Evolutionary conservation across 2,888 invertebrate species (phyloP), one percentile per base, ranked within the genome.

Genomic region (Epinotia demarniana): DNA sequence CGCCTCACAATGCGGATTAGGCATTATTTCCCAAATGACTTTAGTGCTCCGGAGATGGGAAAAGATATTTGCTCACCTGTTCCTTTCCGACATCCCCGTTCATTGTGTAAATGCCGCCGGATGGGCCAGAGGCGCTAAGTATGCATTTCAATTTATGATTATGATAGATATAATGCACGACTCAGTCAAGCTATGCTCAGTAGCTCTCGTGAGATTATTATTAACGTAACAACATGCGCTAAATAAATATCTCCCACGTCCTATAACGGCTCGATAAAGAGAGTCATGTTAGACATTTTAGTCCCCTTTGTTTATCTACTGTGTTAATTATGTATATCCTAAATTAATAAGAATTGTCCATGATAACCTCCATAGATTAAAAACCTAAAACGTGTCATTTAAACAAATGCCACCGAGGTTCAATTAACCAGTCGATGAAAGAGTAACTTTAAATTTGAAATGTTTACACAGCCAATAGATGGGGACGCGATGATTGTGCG

Each of bases 11-110:
- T 90, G 83, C 77, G 87, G 92, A 92, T 92, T 93, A 92, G 86
- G 86, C 84, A 85, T 89, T 92, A 92, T 92, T 92, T 92, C 89
- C 89, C 86, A 87, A 91, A 92, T 92, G 89, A 91, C 92, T 92
- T 89, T 82, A 84, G 82, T 82, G 81, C 81, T 81, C 82, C 81
- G 83, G 84, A 83, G 81, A 82, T 81, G 80, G 83, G 82, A 84
- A 85, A 84, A 80, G 77, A 81, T 79, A 79, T 85, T 85, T 82
- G 79, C 80, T 84, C 82, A 86, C 84, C 86, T 86, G 85, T 85
- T 82, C 83, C 80, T 82, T 83, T 82, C 57, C 62, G 70, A 81
- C 81, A 84, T 84, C 80, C 81, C 78, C 69, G 80, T 75, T 80
- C 70, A 77, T 83, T 85, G 83, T 84, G 82, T 85, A 78, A 63